Conservation (phyloP, 2,113 vertebrate genomes). For the Herpailurus yagouaroundi region DNA sequence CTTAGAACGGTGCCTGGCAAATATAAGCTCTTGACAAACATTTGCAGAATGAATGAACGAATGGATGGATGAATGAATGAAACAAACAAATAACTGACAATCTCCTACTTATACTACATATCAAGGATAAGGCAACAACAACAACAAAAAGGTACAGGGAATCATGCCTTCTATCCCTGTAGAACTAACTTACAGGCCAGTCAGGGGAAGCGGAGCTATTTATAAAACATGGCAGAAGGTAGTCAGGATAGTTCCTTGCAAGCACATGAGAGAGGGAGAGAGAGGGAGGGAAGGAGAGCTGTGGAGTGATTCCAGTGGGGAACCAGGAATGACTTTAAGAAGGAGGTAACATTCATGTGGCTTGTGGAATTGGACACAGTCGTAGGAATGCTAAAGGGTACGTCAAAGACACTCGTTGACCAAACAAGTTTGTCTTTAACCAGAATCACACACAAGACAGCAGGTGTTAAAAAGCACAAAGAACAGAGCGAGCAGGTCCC, state of each 20-base stretch:
- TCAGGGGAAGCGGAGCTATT: neutral
- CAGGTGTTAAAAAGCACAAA: neutral
- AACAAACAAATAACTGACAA: neutral
- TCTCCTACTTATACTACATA: neutral
- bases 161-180: neutral
- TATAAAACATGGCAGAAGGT: neutral
- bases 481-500: neutral
- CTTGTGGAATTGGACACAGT: neutral
- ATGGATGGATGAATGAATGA: neutral
- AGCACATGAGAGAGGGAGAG: neutral
- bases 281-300: neutral
- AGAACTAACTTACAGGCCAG: neutral
- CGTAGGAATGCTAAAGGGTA: neutral
- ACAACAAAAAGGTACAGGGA: neutral
- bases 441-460: neutral
- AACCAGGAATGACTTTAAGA: neutral
- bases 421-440: neutral
- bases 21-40: neutral
- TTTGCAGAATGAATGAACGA: neutral
- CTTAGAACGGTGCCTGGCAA: neutral
- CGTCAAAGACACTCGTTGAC: neutral
- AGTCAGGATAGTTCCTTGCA: neutral
- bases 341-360: neutral
- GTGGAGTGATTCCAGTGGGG: neutral
- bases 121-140: neutral